Evolutionary conservation across 2,888 invertebrate species (phyloP).

Genomic region (Drosophila meridiana): DNA sequence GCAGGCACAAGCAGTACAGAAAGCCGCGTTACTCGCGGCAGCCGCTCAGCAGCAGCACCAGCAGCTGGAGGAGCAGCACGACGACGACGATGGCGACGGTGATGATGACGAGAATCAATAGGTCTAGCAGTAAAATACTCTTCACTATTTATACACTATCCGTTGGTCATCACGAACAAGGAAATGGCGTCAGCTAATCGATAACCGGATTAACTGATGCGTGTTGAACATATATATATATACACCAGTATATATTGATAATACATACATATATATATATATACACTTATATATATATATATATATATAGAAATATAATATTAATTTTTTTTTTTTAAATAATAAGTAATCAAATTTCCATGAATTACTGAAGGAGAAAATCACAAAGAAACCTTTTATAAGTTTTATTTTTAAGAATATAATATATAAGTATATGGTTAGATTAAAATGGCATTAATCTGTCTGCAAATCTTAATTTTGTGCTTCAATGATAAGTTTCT

Average conservation of each 20-base stretch:
- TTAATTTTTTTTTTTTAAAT: conserved; percentile 70
- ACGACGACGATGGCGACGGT: conserved; percentile 85
- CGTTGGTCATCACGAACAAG: conserved; percentile 67
- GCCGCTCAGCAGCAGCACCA: conserved; percentile 83
- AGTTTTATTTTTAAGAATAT: conserved; percentile 72
- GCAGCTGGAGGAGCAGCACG: conserved; percentile 84
- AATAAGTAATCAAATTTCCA: conserved; percentile 78
- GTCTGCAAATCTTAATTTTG: conserved; percentile 75
- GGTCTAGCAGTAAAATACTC: conserved; percentile 83
- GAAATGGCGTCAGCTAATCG: conserved; percentile 66
- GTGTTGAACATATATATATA: conserved; percentile 65
- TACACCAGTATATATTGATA: conserved; percentile 52
- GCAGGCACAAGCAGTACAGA: conserved; percentile 84
- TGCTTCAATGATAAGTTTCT: conserved; percentile 78
- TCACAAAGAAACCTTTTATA: conserved; percentile 79
- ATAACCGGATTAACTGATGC: conserved; percentile 68
- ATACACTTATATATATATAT: conserved; percentile 27
- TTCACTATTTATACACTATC: conserved; percentile 77
- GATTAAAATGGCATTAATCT: conserved; percentile 70
- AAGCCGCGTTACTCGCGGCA: conserved; percentile 84
- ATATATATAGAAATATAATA: conserved; percentile 40
- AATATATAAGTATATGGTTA: conserved; percentile 68
- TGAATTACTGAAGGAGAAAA: conserved; percentile 80
- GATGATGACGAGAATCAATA: conserved; percentile 85
- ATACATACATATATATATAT: conserved; percentile 1